These are phyloP conservation scores for Thaleichthys pacificus DNA, from an alignment of 2,797 vertebrate species.

Conservation along the genomic window DNA sequence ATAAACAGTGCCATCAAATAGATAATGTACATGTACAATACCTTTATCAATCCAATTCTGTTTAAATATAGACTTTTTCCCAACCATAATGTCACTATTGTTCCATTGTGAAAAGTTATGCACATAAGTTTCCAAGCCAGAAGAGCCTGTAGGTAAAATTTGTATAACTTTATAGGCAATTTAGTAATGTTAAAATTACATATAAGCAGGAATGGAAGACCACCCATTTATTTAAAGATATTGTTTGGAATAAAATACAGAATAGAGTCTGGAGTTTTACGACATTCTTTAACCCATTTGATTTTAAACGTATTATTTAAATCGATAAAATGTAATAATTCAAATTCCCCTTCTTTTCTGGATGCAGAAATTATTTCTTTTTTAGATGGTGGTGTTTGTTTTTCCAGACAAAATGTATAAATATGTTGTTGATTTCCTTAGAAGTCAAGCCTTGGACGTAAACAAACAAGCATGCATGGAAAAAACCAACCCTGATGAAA, in stretches of 20 bases:
- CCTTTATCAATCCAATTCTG: not conserved
- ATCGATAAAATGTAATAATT: too few species aligned
- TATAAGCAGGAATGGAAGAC: not conserved
- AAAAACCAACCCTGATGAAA: too few species aligned
- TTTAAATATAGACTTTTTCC: too few species aligned
- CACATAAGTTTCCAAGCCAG: not conserved
- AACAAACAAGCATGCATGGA: too few species aligned
- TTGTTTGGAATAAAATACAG: not conserved
- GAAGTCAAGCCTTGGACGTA: too few species aligned
- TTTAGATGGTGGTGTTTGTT: too few species aligned
- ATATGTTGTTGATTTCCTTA: too few species aligned
- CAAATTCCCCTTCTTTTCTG: too few species aligned
- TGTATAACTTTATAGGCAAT: not conserved
- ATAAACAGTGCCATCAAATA: not conserved
- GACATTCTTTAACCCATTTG: too few species aligned
- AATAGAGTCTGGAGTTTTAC: not conserved
- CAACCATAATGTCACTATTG: constrained; percentile 6
- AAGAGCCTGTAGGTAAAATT: not conserved
- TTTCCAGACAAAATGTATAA: too few species aligned
- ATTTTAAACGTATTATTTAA: too few species aligned
- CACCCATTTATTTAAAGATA: not conserved
- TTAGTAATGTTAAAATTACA: not conserved
- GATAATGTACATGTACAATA: constrained; percentile 6
- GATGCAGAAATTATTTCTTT: too few species aligned
- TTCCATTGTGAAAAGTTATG: constrained; percentile 13